phyloP scores from a whole-genome alignment of 1,140 invertebrate genomes.

The Trichonephila inaurata region DNA sequence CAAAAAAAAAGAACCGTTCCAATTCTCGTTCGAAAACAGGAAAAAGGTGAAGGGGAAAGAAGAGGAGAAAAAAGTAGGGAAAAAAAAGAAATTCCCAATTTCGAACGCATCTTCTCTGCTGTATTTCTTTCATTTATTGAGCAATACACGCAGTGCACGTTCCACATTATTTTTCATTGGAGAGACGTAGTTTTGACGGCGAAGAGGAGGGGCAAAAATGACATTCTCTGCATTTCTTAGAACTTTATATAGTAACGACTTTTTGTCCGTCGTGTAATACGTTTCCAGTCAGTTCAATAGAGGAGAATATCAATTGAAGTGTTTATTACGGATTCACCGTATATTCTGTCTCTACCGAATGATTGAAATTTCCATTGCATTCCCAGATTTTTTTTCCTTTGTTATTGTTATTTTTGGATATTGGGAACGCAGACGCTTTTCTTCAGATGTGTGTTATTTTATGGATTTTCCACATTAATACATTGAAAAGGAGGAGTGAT shows the following conservation, averaged over 20 bases:
- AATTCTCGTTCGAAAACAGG: background rate
- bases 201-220: background rate
- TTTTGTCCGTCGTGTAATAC: slow-evolving; percentile 11
- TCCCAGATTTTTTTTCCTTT: background rate
- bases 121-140: slow-evolving; percentile 52
- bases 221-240: slow-evolving; percentile 52
- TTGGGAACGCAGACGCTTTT: background rate
- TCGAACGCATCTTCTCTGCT: slow-evolving; percentile 40
- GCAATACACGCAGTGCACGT: slow-evolving; percentile 57
- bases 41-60: background rate
- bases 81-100: slow-evolving; percentile 24
- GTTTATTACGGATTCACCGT: slow-evolving; percentile 30
- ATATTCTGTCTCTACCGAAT: background rate
- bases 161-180: slow-evolving; percentile 58
- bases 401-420: background rate
- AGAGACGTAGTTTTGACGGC: too few relatives aligned
- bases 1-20: slow-evolving; percentile 17
- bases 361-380: slow-evolving; percentile 1
- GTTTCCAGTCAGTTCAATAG: slow-evolving; percentile 30
- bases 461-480: background rate
- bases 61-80: background rate
- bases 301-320: slow-evolving; percentile 41
- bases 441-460: background rate
- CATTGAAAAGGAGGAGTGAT: background rate
- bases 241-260: slow-evolving; percentile 33